phyloP scores from a whole-genome alignment of 2,888 invertebrate genomes.

The Criorhina ranunculi region DNA sequence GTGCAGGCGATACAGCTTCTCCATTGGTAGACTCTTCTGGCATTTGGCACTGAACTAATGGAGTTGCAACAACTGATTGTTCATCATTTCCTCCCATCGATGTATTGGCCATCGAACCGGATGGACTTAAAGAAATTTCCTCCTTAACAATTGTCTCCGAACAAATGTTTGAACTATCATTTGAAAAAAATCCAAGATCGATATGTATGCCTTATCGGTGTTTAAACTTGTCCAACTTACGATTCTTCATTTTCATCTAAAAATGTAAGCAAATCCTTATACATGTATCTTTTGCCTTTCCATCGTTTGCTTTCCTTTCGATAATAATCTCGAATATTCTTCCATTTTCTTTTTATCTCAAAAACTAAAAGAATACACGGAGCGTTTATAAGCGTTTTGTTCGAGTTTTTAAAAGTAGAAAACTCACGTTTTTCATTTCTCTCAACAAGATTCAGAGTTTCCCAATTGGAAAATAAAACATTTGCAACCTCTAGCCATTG shows the following conservation, averaged over 20 bases:
- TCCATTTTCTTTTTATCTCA: slow-evolving; percentile 23
- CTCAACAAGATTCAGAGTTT: not conserved
- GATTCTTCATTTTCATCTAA: not conserved
- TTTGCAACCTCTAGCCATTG: slow-evolving; percentile 36
- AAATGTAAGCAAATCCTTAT: slow-evolving; percentile 32
- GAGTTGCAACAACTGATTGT: not conserved
- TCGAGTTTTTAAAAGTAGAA: not conserved
- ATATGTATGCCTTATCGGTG: no score
- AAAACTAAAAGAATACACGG: not conserved
- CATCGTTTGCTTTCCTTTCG: slow-evolving; percentile 13
- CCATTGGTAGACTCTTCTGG: not conserved
- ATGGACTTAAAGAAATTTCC: not conserved
- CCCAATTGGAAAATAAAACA: slow-evolving; percentile 11
- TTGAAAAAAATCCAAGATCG: no score
- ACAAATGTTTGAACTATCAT: not conserved
- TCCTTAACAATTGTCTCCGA: not conserved
- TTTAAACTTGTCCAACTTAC: not conserved
- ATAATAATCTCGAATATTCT: slow-evolving; percentile 37
- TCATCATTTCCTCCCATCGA: not conserved
- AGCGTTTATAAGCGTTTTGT: not conserved
- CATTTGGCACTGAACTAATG: not conserved
- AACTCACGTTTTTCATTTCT: slow-evolving; percentile 18
- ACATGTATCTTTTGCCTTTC: slow-evolving; percentile 23
- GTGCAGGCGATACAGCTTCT: not conserved
- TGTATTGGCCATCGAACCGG: not conserved